phyloP scores from a whole-genome alignment of 2,113 vertebrate species.

The Chaetodon trifascialis region DNA sequence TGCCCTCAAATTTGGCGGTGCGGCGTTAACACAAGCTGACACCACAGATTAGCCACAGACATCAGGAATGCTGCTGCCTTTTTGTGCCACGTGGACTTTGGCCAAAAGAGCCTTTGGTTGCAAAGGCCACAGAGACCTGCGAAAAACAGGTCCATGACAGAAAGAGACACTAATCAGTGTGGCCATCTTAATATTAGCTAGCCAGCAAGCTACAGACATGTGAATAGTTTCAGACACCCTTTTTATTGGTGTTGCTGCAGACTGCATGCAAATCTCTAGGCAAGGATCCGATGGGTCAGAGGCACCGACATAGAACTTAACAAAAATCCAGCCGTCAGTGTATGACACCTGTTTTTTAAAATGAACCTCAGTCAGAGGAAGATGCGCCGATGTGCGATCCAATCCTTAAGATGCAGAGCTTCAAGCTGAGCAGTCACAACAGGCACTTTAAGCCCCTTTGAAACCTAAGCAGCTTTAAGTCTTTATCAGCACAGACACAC shows the following conservation, averaged over 20 bases:
- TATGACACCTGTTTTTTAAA: background rate
- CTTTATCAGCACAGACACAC: slow-evolving; percentile 29
- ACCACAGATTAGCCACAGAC: slow-evolving; percentile 99
- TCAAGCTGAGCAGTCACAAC: slow-evolving; percentile 14
- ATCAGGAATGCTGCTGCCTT: slow-evolving; percentile 96
- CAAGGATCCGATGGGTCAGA: background rate
- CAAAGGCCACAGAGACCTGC: slow-evolving; percentile 90
- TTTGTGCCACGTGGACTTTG: slow-evolving; percentile 96
- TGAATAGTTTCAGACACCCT: background rate
- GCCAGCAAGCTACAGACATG: background rate
- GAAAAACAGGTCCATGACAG: slow-evolving; percentile 84
- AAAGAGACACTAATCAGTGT: slow-evolving; percentile 33
- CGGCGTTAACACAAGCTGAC: slow-evolving; percentile 99
- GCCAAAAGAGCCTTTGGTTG: slow-evolving; percentile 93
- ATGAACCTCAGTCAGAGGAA: background rate
- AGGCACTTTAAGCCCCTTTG: slow-evolving; percentile 9
- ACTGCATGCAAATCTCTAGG: background rate
- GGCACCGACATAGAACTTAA: background rate
- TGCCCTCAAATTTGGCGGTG: slow-evolving; percentile 96
- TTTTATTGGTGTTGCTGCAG: background rate
- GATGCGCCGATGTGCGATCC: background rate
- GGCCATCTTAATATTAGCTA: slow-evolving; percentile 12
- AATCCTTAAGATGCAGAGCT: slow-evolving; percentile 12
- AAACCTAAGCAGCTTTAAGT: slow-evolving; percentile 41
- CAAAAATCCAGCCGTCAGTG: background rate